Evolutionary conservation across 2,113 vertebrate species (phyloP).

Genomic region (Aplodontia rufa): DNA sequence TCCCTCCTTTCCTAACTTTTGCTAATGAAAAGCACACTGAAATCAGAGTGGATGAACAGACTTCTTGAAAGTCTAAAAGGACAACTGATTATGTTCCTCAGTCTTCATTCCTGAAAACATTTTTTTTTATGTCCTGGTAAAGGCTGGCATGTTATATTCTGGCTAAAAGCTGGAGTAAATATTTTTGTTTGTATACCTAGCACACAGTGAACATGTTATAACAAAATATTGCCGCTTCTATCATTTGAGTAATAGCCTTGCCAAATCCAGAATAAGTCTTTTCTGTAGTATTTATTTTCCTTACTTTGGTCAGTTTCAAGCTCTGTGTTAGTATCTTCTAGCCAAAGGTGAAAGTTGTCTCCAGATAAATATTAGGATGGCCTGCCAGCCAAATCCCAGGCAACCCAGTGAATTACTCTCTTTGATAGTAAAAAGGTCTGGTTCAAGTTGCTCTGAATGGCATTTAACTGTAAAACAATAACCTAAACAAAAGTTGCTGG

Average conservation of each 20-base stretch:
- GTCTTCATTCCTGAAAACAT: conserved; percentile 51
- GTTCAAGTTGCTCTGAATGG: conserved; percentile 75
- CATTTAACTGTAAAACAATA: conserved; percentile 77
- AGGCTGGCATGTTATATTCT: conserved; percentile 1
- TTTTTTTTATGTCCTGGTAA: conserved; percentile 54
- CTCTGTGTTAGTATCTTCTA: conserved; percentile 71
- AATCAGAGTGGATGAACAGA: conserved; percentile 30
- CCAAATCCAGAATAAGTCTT: conserved; percentile 3
- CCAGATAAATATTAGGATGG: conserved; percentile 70
- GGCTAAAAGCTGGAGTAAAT: not conserved
- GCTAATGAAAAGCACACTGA: conserved; percentile 29
- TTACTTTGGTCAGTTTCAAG: conserved; percentile 76
- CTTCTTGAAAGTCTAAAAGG: conserved; percentile 7
- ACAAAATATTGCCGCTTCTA: not conserved
- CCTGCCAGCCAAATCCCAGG: conserved; percentile 70
- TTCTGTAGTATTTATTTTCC: conserved; percentile 63
- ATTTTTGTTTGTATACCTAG: not conserved
- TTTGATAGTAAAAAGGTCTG: conserved; percentile 70
- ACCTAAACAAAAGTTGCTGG: conserved; percentile 73
- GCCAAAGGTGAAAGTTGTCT: conserved; percentile 72
- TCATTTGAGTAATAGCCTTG: not conserved
- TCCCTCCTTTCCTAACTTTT: not conserved
- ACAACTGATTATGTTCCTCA: conserved; percentile 11
- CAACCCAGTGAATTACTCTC: conserved; percentile 73
- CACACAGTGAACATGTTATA: not conserved